Percentiles rank a stretch among this genome's conserved stretches.
phyloP scores from a whole-genome alignment of 2,888 invertebrate species.

The Xylota segnis region DNA sequence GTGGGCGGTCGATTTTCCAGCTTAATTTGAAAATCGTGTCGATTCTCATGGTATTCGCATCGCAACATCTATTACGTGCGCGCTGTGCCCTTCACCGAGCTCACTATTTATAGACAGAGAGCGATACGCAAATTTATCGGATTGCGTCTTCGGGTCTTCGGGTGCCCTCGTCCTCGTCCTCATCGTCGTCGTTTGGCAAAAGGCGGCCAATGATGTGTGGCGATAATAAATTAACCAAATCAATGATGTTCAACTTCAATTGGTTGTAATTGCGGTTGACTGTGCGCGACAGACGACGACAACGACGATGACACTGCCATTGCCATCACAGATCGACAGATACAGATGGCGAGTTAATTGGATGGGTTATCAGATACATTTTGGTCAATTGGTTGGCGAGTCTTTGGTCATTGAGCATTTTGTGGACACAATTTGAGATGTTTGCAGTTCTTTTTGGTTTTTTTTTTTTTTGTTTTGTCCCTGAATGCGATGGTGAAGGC shows the following conservation, averaged over 20 bases:
- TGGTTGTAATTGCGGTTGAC: conserved; percentile 60
- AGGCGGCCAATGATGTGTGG: conserved; percentile 26
- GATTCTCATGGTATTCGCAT: conserved; percentile 11
- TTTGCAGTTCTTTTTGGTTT: conserved; percentile 11
- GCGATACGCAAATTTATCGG: conserved; percentile 9
- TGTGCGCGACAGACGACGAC: conserved; percentile 33
- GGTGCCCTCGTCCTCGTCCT: conserved; percentile 17
- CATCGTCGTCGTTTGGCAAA: not conserved
- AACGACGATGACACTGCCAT: not conserved
- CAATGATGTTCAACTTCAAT: conserved; percentile 61
- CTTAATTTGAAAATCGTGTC: conserved; percentile 2
- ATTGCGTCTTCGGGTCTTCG: conserved; percentile 38
- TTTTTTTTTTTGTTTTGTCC: too few species aligned
- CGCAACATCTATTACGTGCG: conserved; percentile 4
- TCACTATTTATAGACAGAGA: conserved; percentile 46
- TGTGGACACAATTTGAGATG: conserved; percentile 36
- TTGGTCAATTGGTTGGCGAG: conserved; percentile 66
- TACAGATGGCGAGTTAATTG: conserved; percentile 62
- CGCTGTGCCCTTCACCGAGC: conserved; percentile 15
- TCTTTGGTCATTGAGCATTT: conserved; percentile 56
- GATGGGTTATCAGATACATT: conserved; percentile 66
- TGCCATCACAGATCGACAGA: conserved; percentile 19
- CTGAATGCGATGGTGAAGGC: conserved; percentile 7
- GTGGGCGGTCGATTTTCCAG: conserved; percentile 6
- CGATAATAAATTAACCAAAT: conserved; percentile 63